Evolutionary conservation across 2,888 invertebrate genomes (phyloP).

Genomic region (Margaritifera margaritifera): DNA sequence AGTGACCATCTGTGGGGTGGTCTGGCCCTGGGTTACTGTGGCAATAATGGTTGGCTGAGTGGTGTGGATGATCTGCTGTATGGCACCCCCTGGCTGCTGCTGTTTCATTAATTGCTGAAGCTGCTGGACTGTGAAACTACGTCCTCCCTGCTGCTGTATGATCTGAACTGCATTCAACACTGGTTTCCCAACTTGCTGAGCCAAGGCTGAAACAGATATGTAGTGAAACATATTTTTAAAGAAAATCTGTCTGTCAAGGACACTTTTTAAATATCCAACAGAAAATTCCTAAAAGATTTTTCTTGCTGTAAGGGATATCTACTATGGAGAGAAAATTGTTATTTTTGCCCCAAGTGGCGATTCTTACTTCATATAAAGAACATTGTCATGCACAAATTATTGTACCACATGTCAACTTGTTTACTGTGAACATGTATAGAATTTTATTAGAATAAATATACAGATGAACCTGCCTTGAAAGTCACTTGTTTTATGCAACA

Average conservation of each 20-base stretch:
- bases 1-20: slow-evolving; percentile 57
- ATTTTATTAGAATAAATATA: too few relatives aligned
- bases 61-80: slow-evolving; percentile 58
- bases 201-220: slow-evolving; percentile 31
- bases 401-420: too few relatives aligned
- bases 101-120: slow-evolving; percentile 76
- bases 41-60: slow-evolving; percentile 55
- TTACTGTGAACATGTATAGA: too few relatives aligned
- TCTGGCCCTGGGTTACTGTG: slow-evolving; percentile 62
- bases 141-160: slow-evolving; percentile 76
- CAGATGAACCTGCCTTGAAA: too few relatives aligned
- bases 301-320: too few relatives aligned
- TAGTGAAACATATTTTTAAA: neutral
- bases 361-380: too few relatives aligned
- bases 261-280: too few relatives aligned
- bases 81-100: slow-evolving; percentile 67
- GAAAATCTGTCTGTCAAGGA: neutral
- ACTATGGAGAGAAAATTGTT: too few relatives aligned
- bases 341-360: too few relatives aligned
- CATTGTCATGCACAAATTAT: too few relatives aligned
- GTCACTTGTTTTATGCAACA: too few relatives aligned
- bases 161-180: slow-evolving; percentile 76
- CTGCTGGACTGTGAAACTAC: slow-evolving; percentile 52
- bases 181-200: slow-evolving; percentile 45
- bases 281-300: too few relatives aligned